Conservation (phyloP, 2,797 vertebrate species). For the Lepilemur ruficaudatus region DNA sequence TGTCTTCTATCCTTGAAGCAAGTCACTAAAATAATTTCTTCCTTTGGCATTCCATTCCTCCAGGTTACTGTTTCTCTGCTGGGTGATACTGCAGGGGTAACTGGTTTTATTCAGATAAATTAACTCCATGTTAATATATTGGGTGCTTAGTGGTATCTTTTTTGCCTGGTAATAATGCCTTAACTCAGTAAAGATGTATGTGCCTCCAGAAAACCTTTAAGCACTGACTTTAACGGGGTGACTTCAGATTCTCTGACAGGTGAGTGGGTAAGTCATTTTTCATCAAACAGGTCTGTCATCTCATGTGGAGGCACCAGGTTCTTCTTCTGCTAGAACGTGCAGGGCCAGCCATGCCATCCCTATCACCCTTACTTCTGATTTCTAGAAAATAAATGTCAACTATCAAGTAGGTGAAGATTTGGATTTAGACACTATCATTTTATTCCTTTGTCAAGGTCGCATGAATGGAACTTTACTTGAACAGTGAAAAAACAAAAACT, state of each 20-base stretch:
- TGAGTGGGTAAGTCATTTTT: not conserved
- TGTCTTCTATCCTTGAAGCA: not conserved
- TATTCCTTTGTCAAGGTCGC: not conserved
- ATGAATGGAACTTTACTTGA: not conserved
- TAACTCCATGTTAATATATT: not conserved
- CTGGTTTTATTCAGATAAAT: slow-evolving; percentile 10
- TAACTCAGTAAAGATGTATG: not conserved
- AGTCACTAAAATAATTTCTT: not conserved
- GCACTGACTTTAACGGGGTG: not conserved
- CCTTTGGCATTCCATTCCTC: not conserved
- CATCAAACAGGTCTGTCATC: not conserved
- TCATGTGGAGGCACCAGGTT: not conserved
- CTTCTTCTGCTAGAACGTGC: not conserved
- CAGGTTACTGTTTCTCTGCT: not conserved
- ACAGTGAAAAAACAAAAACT: not conserved
- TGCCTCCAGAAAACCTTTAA: not conserved
- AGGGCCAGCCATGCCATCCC: not conserved
- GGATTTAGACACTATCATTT: not conserved
- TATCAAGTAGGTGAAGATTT: not conserved
- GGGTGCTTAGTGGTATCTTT: not conserved
- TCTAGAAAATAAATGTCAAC: not conserved
- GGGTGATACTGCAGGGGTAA: not conserved
- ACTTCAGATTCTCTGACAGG: not conserved
- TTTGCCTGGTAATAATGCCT: not conserved
- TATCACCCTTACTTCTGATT: not conserved